These are phyloP conservation scores for Pomatorhinus ruficollis DNA, from an alignment of 2,113 vertebrate species.

Conservation along the genomic window DNA sequence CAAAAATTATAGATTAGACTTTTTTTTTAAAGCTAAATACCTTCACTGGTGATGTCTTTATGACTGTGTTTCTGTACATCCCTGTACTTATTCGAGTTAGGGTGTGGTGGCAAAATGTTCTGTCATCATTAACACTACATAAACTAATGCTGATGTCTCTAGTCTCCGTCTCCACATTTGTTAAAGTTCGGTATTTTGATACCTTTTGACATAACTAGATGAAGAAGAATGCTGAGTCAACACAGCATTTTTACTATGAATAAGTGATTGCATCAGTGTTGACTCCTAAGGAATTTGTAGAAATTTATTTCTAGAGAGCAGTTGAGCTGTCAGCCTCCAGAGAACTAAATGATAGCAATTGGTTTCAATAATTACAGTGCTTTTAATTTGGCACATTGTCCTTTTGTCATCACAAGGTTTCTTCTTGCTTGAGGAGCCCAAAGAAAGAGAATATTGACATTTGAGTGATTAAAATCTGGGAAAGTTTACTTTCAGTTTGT, in stretches of 20 bases:
- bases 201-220: neutral
- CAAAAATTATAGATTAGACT: neutral
- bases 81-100: neutral
- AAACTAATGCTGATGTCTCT: neutral
- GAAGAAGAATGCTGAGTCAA: neutral
- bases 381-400: neutral
- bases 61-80: fast-evolving
- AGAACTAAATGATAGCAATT: neutral
- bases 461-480: neutral
- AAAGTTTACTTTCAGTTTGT: neutral
- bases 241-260: neutral
- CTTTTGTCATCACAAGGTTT: neutral
- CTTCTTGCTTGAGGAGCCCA: neutral
- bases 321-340: neutral
- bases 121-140: neutral
- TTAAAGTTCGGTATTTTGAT: neutral
- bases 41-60: neutral
- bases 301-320: slow-evolving; percentile 3
- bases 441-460: neutral
- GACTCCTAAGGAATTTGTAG: slow-evolving; percentile 6
- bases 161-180: neutral
- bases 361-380: neutral
- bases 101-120: neutral
- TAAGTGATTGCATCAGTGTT: neutral
- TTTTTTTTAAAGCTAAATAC: neutral